Evolutionary conservation across 1,140 invertebrate species (phyloP).

Genomic region (Heterodera schachtii): DNA sequence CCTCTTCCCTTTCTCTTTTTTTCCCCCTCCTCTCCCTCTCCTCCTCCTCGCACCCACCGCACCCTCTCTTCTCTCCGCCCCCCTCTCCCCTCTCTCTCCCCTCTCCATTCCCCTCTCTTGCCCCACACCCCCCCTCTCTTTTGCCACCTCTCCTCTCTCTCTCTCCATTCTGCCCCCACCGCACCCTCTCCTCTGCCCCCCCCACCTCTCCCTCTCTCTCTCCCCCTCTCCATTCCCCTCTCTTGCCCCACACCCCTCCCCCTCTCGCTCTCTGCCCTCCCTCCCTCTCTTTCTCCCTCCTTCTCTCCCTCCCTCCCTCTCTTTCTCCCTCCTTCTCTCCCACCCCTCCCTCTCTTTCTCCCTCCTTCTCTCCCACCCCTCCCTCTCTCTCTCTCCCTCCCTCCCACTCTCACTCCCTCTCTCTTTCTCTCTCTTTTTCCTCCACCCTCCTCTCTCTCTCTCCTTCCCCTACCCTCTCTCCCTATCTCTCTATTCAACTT

Average conservation of each 20-base stretch:
- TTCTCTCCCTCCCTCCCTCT: not conserved
- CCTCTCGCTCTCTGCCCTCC: not conserved
- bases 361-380: not conserved
- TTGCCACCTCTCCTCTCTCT: too few species aligned
- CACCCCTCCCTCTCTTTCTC: not conserved
- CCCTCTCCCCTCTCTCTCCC: not conserved
- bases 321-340: too few species aligned
- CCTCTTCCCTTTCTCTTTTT: slow-evolving; percentile 1
- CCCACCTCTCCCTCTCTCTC: too few species aligned
- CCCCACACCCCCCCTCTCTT: not conserved
- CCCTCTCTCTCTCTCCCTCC: not conserved
- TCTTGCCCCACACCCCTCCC: too few species aligned
- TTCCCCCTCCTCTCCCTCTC: not conserved
- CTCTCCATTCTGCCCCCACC: too few species aligned
- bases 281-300: not conserved
- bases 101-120: not conserved
- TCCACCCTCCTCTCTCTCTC: not conserved
- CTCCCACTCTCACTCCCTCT: not conserved
- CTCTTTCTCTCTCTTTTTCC: too few species aligned
- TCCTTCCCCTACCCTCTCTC: not conserved
- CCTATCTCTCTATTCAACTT: too few species aligned
- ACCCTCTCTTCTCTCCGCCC: not conserved
- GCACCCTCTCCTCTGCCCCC: too few species aligned
- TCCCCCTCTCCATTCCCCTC: too few species aligned
- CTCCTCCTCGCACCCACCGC: too few species aligned